phyloP scores from a whole-genome alignment of 2,888 invertebrate genomes.

The Acanthopleura granulata region DNA sequence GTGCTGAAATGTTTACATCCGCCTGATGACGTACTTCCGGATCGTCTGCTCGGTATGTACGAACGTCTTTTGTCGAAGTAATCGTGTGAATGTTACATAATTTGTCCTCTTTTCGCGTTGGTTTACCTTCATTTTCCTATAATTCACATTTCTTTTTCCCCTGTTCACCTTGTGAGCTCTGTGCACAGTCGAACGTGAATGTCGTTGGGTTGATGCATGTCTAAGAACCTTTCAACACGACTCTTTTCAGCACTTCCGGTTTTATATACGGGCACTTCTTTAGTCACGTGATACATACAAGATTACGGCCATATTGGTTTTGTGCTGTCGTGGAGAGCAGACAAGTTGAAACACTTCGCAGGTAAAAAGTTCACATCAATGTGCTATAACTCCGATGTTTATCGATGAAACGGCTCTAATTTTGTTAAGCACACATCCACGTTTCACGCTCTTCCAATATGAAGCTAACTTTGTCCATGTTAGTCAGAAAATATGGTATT shows the following conservation, averaged over 20 bases:
- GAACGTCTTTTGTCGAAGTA: constrained; percentile 12
- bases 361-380: constrained; percentile 13
- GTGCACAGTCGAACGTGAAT: no score
- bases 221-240: not conserved
- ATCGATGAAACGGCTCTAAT: no score
- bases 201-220: not conserved
- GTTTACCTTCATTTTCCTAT: no score
- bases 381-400: not conserved
- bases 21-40: constrained; percentile 18
- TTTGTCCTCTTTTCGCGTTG: no score
- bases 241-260: not conserved
- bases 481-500: no score
- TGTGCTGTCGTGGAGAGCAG: constrained; percentile 47
- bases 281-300: constrained; percentile 62
- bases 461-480: no score
- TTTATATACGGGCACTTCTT: not conserved
- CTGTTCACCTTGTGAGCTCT: no score
- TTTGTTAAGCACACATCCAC: no score
- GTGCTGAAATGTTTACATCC: no score
- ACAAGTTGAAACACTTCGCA: constrained; percentile 19
- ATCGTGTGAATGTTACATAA: no score
- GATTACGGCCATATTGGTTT: constrained; percentile 63
- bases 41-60: not conserved
- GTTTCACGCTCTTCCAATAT: no score
- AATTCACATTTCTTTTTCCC: no score